These are phyloP conservation scores for Dusona sp. DNA, from an alignment of 2,888 invertebrate species.

Conservation along the genomic window DNA sequence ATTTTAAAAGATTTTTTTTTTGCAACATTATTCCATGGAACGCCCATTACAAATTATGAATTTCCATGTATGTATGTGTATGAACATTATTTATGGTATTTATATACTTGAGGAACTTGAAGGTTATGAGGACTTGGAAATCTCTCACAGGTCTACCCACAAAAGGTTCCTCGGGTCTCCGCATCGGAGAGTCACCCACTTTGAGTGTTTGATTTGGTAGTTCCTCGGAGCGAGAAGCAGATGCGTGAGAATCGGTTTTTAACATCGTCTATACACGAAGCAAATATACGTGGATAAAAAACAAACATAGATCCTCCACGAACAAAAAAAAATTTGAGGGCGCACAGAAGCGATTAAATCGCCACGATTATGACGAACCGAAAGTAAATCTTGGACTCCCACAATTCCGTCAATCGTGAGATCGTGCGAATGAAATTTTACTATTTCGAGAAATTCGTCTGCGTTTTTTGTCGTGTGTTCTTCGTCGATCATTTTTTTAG, in stretches of 20 bases:
- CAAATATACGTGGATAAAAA: neutral
- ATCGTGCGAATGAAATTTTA: neutral
- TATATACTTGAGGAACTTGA: neutral
- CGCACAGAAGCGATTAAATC: neutral
- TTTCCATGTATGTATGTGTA: neutral
- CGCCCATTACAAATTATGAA: neutral
- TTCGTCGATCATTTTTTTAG: neutral
- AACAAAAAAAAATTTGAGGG: neutral
- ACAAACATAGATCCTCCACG: neutral
- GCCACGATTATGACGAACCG: slow-evolving; percentile 14
- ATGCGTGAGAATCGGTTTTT: slow-evolving; percentile 45
- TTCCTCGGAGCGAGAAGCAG: slow-evolving; percentile 33
- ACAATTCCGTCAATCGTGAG: neutral
- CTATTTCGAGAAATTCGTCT: neutral
- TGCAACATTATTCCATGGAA: neutral
- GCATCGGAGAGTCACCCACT: slow-evolving; percentile 54
- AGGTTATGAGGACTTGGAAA: slow-evolving; percentile 4
- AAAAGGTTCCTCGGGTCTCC: slow-evolving; percentile 12
- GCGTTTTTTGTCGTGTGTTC: too few relatives aligned
- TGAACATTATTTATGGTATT: neutral
- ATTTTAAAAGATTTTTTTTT: too few relatives aligned
- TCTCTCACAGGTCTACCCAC: neutral
- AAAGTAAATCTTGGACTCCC: neutral
- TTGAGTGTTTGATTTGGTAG: slow-evolving; percentile 53
- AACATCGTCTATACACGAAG: neutral